Evolutionary conservation across 2,113 vertebrate genomes (phyloP).

Genomic region (Natator depressus): DNA sequence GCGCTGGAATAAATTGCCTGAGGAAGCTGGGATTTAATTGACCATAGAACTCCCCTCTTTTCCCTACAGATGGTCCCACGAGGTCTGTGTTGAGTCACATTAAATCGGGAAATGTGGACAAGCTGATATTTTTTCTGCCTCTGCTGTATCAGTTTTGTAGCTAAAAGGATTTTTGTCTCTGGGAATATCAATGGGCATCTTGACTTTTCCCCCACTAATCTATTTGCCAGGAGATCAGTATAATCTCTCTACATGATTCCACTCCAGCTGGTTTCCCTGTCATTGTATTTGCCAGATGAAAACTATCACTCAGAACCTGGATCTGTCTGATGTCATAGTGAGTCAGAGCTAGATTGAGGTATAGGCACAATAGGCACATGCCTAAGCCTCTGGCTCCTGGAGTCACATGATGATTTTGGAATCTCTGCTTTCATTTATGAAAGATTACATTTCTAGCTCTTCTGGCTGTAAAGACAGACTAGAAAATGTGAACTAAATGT

Average conservation of each 20-base stretch:
- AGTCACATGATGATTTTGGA: background rate
- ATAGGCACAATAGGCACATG: background rate
- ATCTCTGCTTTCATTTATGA: background rate
- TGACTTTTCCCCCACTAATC: constrained; percentile 33
- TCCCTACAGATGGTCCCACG: background rate
- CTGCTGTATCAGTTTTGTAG: background rate
- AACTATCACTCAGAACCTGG: background rate
- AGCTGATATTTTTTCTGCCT: background rate
- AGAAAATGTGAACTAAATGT: background rate
- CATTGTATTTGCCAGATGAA: background rate
- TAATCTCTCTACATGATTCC: constrained; percentile 47
- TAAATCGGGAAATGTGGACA: background rate
- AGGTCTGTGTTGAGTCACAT: background rate
- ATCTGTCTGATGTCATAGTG: background rate
- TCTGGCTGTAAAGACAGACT: background rate
- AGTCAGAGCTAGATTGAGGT: background rate
- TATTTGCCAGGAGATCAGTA: constrained; percentile 43
- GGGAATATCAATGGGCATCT: background rate
- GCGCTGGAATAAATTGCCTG: too few species aligned
- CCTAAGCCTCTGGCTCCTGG: background rate
- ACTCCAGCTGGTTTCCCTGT: background rate
- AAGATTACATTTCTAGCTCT: background rate
- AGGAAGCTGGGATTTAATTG: background rate
- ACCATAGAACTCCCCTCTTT: background rate
- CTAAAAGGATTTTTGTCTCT: background rate